These are phyloP conservation scores for Pycnonotus jocosus DNA, from an alignment of 2,113 vertebrate genomes.

Conservation along the genomic window DNA sequence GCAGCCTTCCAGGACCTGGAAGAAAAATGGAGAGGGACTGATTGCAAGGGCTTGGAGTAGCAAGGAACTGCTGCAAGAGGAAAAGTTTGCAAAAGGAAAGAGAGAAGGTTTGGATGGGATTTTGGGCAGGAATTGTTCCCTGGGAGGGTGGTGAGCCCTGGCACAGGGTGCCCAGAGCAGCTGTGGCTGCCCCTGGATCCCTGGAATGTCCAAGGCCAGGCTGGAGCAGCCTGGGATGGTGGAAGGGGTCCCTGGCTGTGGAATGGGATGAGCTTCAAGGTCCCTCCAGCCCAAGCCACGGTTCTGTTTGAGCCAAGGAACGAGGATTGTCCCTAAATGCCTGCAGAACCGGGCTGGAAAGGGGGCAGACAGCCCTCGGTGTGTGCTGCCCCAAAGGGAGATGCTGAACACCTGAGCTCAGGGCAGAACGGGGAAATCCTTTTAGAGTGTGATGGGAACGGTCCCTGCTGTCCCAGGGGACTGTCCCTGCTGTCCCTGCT, in stretches of 20 bases:
- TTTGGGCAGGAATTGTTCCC: rapidly evolving
- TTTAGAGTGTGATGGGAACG: background rate
- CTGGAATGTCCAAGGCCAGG: background rate
- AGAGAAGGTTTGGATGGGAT: background rate
- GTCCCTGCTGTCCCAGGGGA: background rate
- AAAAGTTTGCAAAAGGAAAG: too few species aligned
- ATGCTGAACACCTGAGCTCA: background rate
- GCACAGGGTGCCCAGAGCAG: background rate
- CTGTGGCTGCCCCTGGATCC: background rate
- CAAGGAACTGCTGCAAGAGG: too few species aligned
- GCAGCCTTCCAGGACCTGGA: background rate
- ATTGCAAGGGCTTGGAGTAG: background rate
- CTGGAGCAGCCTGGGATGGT: rapidly evolving
- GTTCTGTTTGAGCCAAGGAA: background rate
- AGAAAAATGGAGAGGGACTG: background rate
- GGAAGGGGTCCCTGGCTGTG: background rate
- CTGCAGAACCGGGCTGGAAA: too few species aligned
- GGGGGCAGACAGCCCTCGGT: too few species aligned
- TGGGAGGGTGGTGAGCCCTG: rapidly evolving
- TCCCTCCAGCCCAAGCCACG: background rate
- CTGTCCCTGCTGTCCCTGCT: too few species aligned
- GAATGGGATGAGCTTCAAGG: background rate
- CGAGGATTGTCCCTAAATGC: background rate
- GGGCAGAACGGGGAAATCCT: background rate
- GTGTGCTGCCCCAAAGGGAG: background rate